phyloP scores from a whole-genome alignment of 2,797 vertebrate genomes.

The Chelon labrosus region DNA sequence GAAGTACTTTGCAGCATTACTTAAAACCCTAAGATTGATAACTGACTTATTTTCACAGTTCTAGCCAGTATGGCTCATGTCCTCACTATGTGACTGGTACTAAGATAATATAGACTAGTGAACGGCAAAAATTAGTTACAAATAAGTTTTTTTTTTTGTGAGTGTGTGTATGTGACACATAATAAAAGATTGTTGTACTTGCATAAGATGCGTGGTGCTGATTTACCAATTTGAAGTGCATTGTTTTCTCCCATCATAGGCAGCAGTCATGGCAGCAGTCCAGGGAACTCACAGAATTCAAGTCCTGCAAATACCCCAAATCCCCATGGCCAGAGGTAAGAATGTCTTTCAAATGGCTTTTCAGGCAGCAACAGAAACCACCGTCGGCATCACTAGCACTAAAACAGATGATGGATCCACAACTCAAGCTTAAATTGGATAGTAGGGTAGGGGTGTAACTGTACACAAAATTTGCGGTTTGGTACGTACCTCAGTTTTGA shows the following conservation, averaged over 20 bases:
- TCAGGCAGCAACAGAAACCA: not conserved
- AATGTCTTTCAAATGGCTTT: not conserved
- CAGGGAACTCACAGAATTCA: slow-evolving; percentile 77
- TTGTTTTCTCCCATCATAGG: slow-evolving; percentile 60
- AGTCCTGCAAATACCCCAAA: slow-evolving; percentile 80
- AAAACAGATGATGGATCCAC: not conserved
- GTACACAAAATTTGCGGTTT: not conserved
- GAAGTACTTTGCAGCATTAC: too few relatives aligned
- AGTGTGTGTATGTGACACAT: not conserved
- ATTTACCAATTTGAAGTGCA: not conserved
- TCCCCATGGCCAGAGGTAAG: slow-evolving; percentile 83
- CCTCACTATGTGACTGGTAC: too few relatives aligned
- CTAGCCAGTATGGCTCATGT: too few relatives aligned
- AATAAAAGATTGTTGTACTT: not conserved
- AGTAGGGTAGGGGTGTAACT: not conserved
- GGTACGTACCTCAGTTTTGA: not conserved
- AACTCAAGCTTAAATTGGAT: not conserved
- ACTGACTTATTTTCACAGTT: too few relatives aligned
- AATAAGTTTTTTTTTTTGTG: too few relatives aligned
- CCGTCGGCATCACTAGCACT: not conserved
- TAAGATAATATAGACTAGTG: too few relatives aligned
- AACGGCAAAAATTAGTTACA: too few relatives aligned
- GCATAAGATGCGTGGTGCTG: not conserved
- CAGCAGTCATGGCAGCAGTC: slow-evolving; percentile 83
- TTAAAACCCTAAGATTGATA: too few relatives aligned